These are phyloP conservation scores for Pissodes strobi DNA, from an alignment of 1,140 invertebrate genomes.

Conservation along the genomic window DNA sequence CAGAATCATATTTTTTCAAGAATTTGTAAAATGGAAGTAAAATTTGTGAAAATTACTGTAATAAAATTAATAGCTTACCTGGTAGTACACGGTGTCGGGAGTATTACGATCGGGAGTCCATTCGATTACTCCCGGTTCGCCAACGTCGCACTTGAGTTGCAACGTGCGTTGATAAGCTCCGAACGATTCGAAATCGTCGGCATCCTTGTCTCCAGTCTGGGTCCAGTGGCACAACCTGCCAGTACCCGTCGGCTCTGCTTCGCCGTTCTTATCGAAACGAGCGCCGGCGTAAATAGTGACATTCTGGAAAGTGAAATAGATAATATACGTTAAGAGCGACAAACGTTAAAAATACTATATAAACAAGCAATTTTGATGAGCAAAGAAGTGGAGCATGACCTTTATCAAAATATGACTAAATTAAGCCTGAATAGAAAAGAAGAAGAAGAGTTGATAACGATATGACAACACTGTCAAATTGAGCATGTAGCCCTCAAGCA, in stretches of 20 bases:
- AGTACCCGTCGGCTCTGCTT: slow-evolving; percentile 70
- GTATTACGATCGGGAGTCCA: slow-evolving; percentile 88
- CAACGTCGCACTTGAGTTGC: slow-evolving; percentile 78
- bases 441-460: no score
- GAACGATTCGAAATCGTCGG: slow-evolving; percentile 83
- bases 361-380: no score
- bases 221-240: slow-evolving; percentile 87
- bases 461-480: no score
- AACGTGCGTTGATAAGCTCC: slow-evolving; percentile 86
- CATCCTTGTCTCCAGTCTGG: slow-evolving; percentile 69
- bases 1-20: no score
- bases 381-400: no score
- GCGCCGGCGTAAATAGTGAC: slow-evolving; percentile 83
- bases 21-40: no score
- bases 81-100: slow-evolving; percentile 91
- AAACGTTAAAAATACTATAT: background rate
- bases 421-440: no score
- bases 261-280: slow-evolving; percentile 66
- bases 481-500: no score
- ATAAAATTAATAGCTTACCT: slow-evolving; percentile 64
- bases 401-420: no score
- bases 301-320: slow-evolving; percentile 69
- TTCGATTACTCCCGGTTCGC: slow-evolving; percentile 80
- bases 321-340: background rate
- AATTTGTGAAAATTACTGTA: no score